phyloP scores from a whole-genome alignment of 2,888 invertebrate species.

The Amiota mariae region DNA sequence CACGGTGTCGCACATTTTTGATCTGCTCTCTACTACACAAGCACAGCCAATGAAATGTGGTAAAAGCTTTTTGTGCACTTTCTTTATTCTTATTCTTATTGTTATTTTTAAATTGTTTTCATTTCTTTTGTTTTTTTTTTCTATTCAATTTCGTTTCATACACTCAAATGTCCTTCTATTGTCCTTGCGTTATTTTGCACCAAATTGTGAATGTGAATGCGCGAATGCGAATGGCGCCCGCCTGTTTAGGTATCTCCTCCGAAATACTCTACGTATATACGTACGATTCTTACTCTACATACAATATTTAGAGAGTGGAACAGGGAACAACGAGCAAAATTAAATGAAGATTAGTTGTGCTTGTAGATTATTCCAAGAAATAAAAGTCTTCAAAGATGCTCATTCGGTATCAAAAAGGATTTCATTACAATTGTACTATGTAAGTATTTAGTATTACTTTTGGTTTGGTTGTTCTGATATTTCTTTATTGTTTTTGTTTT shows the following conservation, averaged over 20 bases:
- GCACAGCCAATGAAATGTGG: constrained; percentile 64
- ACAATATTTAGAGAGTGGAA: neutral
- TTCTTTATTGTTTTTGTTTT: constrained; percentile 52
- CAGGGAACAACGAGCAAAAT: constrained; percentile 66
- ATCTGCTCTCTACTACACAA: constrained; percentile 55
- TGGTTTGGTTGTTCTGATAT: constrained; percentile 3
- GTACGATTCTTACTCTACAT: too few species aligned
- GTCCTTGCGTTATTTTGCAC: constrained; percentile 54
- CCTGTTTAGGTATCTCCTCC: neutral
- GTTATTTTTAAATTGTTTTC: constrained; percentile 39
- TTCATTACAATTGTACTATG: constrained; percentile 32
- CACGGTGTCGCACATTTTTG: constrained; percentile 67
- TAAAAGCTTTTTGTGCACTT: constrained; percentile 38
- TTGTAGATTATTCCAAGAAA: constrained; percentile 65
- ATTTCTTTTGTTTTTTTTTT: constrained; percentile 35
- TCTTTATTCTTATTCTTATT: constrained; percentile 24
- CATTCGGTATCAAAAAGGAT: constrained; percentile 30
- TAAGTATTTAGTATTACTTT: constrained; percentile 51
- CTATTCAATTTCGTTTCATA: neutral
- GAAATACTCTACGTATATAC: neutral
- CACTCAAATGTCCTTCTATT: constrained; percentile 61
- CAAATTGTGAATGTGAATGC: neutral
- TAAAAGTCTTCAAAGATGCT: constrained; percentile 60
- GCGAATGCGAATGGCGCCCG: constrained; percentile 14
- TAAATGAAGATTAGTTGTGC: constrained; percentile 69